Percentiles rank a stretch among this genome's conserved stretches.
Conservation (phyloP, 2,888 invertebrate species). For the Galeopsomyia nigrocyanea region DNA sequence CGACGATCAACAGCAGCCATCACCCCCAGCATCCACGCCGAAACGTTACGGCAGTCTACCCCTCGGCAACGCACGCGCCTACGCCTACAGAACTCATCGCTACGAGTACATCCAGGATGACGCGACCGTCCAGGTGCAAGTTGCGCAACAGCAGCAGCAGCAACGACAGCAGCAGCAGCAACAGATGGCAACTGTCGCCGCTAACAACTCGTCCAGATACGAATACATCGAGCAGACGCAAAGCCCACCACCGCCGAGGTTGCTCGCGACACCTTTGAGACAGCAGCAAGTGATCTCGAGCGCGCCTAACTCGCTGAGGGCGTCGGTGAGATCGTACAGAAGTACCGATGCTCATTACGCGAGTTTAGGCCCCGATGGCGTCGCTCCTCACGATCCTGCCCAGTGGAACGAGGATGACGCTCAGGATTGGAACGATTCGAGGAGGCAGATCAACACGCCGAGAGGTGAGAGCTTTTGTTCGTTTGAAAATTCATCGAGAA, state of each 20-base stretch:
- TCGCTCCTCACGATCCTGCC: conserved; percentile 54
- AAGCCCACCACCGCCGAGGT: conserved; percentile 55
- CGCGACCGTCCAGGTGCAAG: conserved; percentile 51
- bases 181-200: not conserved
- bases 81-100: conserved; percentile 50
- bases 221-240: conserved; percentile 60
- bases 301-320: conserved; percentile 3
- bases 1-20: conserved; percentile 35
- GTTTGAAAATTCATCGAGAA: not conserved
- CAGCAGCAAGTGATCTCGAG: conserved; percentile 51
- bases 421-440: conserved; percentile 46
- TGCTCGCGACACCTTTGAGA: conserved; percentile 47
- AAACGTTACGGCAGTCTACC: conserved; percentile 41
- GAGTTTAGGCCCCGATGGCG: conserved; percentile 52
- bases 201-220: conserved; percentile 55
- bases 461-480: conserved; percentile 52
- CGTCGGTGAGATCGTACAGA: conserved; percentile 46
- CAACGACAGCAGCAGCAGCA: conserved; percentile 45
- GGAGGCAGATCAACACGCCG: conserved; percentile 55
- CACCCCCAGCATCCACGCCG: not conserved
- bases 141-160: conserved; percentile 51
- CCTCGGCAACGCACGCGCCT: conserved; percentile 11
- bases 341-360: conserved; percentile 41
- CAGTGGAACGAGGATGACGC: conserved; percentile 54
- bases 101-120: conserved; percentile 64